Base-by-base conservation (phyloP, 2,113 vertebrate species). In the Mastomys coucha region DNA sequence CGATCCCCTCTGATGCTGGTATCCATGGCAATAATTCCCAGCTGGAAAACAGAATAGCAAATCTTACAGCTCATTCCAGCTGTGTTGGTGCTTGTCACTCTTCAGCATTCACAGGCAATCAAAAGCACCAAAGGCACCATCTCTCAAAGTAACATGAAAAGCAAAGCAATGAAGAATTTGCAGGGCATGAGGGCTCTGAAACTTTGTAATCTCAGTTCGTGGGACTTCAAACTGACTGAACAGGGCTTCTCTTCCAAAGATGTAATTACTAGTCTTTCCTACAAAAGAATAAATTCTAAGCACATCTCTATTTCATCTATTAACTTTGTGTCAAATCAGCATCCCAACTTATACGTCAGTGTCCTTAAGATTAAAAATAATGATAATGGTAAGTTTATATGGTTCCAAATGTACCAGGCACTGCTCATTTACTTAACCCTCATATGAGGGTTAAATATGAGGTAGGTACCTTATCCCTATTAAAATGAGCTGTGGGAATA, bases 41-140 rank as follows among this genome's bases (percentile, higher is more conserved):
- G 33, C 81, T 96, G 92, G 58, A 98, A 86, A 88, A 97, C 16
- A 93, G n/a, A 93, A 86, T 13, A 92, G 94, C 93, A 97, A 85
- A 92, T 85, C 76, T 95, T 97, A 95, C 77, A 88, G 92, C 65
- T 88, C 96, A 93, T 92, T 97, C 97, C 97, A 97, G 95, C 95
- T 96, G 97, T 89, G 95, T n/a, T 94, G 81, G 95, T 90, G 53
- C 93, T 93, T 95, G 97, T 97, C 95, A 77, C 85, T 42, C 91
- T 82, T 91, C 86, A 94, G 92, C 78, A 80, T 89, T 91, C 87
- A 89, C 81, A 96, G 78, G 70, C 81, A 82, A 95, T 97, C 96
- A 97, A 94, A 97, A 97, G 88, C 97, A 96, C 93, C 88, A 95
- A 94, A 96, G 91, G 88, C 53, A 69, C 81, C 49, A 16, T 88